Conservation (phyloP, 2,113 vertebrate species). For the Vulpes vulpes region DNA sequence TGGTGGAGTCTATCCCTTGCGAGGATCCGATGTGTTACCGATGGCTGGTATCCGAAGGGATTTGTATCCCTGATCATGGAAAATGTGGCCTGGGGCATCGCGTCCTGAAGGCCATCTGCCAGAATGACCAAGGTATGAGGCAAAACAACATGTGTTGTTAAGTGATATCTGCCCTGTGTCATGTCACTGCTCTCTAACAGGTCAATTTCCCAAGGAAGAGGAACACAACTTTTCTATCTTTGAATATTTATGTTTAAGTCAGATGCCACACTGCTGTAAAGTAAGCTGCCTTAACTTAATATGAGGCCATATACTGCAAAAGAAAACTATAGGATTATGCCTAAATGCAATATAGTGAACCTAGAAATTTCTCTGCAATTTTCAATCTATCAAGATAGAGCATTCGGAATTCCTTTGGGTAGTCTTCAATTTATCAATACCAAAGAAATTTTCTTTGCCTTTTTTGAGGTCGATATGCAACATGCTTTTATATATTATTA, state of each 20-base stretch:
- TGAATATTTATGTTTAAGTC: background rate
- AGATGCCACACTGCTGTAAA: background rate
- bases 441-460: constrained; percentile 23
- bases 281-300: background rate
- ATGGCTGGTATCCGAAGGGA: constrained; percentile 89
- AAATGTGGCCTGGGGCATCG: constrained; percentile 92
- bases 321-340: background rate
- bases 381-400: constrained; percentile 26
- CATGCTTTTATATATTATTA: constrained; percentile 17
- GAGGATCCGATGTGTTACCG: constrained; percentile 92
- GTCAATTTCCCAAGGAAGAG: background rate
- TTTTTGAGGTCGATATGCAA: background rate
- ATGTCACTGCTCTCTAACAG: fast-evolving
- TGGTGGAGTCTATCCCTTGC: constrained; percentile 94
- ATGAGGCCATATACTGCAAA: background rate
- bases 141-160: background rate
- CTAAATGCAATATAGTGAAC: background rate
- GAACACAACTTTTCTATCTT: background rate
- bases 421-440: background rate
- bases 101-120: constrained; percentile 89
- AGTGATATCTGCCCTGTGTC: fast-evolving
- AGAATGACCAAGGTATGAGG: constrained; percentile 89
- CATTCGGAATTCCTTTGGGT: background rate
- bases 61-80: constrained; percentile 88
- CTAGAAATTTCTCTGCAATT: background rate